phyloP scores from a whole-genome alignment of 1,140 invertebrate genomes.

The Ceratoteleas bidentatus region DNA sequence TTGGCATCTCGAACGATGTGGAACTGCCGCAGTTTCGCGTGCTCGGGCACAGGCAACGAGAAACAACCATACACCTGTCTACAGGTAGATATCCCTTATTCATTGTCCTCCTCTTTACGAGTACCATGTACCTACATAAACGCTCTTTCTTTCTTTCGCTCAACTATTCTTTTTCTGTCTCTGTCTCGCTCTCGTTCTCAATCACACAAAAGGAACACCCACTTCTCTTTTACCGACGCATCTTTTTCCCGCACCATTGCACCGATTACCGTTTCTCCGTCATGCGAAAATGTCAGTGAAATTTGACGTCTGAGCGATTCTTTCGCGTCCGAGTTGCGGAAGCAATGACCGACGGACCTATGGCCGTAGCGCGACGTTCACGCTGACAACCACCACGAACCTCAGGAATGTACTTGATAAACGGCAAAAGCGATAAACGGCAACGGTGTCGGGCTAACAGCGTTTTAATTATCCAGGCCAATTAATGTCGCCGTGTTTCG shows the following conservation, averaged over 20 bases:
- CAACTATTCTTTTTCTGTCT: conserved; percentile 25
- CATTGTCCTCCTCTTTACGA: conserved; percentile 77
- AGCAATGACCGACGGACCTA: conserved; percentile 14
- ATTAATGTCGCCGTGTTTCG: too few species aligned
- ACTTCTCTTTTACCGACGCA: conserved; percentile 35
- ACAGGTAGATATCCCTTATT: conserved; percentile 89
- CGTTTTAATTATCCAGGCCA: too few species aligned
- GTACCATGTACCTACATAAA: conserved; percentile 62
- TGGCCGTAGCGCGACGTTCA: conserved; percentile 4
- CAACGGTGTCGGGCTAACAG: too few species aligned
- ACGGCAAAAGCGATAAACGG: too few species aligned
- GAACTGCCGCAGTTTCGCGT: conserved; percentile 97
- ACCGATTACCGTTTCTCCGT: conserved; percentile 62
- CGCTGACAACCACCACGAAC: background rate
- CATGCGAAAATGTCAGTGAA: conserved; percentile 46
- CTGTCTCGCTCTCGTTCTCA: conserved; percentile 34
- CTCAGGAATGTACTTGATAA: conserved; percentile 7
- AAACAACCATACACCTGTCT: conserved; percentile 94
- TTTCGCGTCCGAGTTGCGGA: background rate
- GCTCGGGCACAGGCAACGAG: conserved; percentile 94
- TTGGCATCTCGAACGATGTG: conserved; percentile 94
- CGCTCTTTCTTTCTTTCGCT: conserved; percentile 39
- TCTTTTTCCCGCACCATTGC: conserved; percentile 67
- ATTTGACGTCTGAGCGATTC: conserved; percentile 11
- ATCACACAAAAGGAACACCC: conserved; percentile 44